Base-by-base conservation (phyloP, 1,140 invertebrate species). In the Drosophila jambulina region DNA sequence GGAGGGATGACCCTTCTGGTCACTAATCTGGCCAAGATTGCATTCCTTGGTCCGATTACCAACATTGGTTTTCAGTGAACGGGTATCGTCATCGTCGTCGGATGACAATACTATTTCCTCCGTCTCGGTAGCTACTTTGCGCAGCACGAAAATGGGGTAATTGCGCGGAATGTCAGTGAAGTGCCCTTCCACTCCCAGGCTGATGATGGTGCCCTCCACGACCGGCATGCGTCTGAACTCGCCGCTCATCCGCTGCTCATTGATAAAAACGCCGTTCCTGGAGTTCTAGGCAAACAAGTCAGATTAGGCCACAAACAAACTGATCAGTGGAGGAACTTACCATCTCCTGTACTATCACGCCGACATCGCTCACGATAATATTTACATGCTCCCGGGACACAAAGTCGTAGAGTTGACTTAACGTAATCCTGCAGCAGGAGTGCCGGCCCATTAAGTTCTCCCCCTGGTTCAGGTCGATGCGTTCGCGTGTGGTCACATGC, bases 321-420 rank as follows among this genome's bases (percentile, higher is more conserved):
- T n/a, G 7, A 13, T 40, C 12, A 5, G 3, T 13, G 1, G 15
- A 45, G 9, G 3, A 7, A 7, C 78, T 69, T 58, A 88, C 84
- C 74, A 78, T 13, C 1, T 54, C 45, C 12, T 42, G 46, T 19
- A 60, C 58, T 32, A 32, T 15, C 3, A 87, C 84, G 25, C 17
- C 42, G 3, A 54, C 46, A 4, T 51, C 46, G 42, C 23, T 57
- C 12, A 88, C 65, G 17, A 60, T 53, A 3, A 88, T 46, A 9
- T 90, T 81, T 0, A 75, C 72, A 51, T 88, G 84, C n/a, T 75
- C 46, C 9, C 85, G 63, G 0, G 84, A 88, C n/a, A 88, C 21
- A 42, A 36, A 88, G 0, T 71, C 42, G 23, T 81, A 84, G 0
- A 5, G 12, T 17, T 46, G 36, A 0, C n/a, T 32, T 12, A 90